Percentiles rank a stretch among this genome's conserved stretches.
Conservation (phyloP, 2,113 vertebrate genomes). For the Anguilla japonica region DNA sequence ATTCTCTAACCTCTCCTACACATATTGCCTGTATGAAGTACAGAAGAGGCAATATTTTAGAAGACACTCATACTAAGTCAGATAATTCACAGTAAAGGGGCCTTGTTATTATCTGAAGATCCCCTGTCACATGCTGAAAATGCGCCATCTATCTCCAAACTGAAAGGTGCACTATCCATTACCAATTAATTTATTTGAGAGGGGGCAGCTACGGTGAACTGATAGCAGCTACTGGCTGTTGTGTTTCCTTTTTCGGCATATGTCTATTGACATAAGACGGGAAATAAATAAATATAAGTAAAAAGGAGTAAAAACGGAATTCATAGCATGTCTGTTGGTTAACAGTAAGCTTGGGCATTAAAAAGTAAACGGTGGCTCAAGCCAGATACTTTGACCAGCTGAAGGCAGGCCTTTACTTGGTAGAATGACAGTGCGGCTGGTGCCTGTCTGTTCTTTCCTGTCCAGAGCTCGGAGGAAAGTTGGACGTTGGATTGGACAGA, state of each 20-base stretch:
- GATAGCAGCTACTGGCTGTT: conserved; percentile 31
- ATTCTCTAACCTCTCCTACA: not conserved
- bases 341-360: not conserved
- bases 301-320: not conserved
- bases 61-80: not conserved
- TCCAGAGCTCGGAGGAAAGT: not conserved
- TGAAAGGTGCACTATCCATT: not conserved
- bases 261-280: conserved; percentile 6
- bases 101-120: not conserved
- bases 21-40: not conserved
- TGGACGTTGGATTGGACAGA: not conserved
- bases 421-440: not conserved
- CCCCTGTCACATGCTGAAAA: not conserved
- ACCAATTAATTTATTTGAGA: not conserved
- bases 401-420: not conserved
- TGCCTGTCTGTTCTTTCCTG: not conserved
- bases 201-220: not conserved
- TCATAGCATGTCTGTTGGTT: not conserved
- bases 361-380: conserved; percentile 1
- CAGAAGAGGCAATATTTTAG: not conserved
- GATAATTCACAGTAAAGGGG: not conserved
- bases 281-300: conserved; percentile 24
- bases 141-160: not conserved
- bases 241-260: conserved; percentile 11
- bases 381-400: not conserved